A percentile compares a stretch with the other conserved stretches of the same genome.
These are phyloP conservation scores for Pseudomyrmex concolor DNA, from an alignment of 1,140 invertebrate genomes.

Conservation along the genomic window DNA sequence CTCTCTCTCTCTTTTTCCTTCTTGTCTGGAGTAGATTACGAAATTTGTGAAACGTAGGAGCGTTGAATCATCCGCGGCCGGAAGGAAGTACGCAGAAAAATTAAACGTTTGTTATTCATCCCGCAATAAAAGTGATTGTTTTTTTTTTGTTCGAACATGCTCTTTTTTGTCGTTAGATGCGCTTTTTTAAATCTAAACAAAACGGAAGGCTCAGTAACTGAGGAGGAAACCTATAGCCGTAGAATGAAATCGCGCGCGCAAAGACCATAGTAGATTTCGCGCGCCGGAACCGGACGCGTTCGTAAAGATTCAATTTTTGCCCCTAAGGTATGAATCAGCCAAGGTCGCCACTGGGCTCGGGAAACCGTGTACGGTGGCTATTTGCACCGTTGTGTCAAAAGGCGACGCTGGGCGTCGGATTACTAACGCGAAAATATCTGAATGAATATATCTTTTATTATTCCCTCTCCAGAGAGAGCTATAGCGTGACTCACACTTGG, in stretches of 20 bases:
- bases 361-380: background rate
- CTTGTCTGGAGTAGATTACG: slow-evolving; percentile 30
- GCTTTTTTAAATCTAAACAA: too few species aligned
- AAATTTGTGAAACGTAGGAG: slow-evolving; percentile 52
- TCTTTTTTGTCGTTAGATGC: too few species aligned
- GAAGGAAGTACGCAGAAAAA: background rate
- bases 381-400: background rate
- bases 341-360: background rate
- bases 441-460: slow-evolving; percentile 53
- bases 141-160: too few species aligned
- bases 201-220: too few species aligned
- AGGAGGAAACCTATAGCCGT: too few species aligned
- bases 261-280: too few species aligned
- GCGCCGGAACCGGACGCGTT: background rate
- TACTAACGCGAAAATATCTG: slow-evolving; percentile 26
- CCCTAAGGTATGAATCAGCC: slow-evolving; percentile 52
- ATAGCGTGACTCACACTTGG: slow-evolving; percentile 56
- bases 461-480: background rate
- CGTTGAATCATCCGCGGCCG: slow-evolving; percentile 50
- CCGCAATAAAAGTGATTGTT: too few species aligned
- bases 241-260: too few species aligned
- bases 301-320: background rate
- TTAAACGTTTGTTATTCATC: background rate
- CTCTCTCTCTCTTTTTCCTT: background rate
- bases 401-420: slow-evolving; percentile 8